Evolutionary conservation across 2,113 vertebrate genomes (phyloP), one percentile per base, ranked within the genome.

Genomic region (Lagenorhynchus albirostris): DNA sequence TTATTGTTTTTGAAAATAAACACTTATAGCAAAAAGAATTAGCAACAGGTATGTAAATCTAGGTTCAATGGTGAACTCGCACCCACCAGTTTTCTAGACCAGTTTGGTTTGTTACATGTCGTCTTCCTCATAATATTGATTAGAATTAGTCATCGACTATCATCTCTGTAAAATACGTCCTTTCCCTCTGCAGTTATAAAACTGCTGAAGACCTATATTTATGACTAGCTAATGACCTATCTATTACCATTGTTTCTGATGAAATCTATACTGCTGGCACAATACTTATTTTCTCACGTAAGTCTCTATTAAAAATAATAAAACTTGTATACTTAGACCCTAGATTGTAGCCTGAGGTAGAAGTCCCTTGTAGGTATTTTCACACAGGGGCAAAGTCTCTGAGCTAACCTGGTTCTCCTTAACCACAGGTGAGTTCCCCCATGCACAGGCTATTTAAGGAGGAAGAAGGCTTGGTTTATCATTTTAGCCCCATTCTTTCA

Each of bases 1-100:
- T 62, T 68, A 53, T 67, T 21, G 77, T 93, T 70, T 91, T 97
- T 62, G 41, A 80, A 94, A 92, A 86, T 89, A 71, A 4, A 58
- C 62, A 38, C 21, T 90, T 89, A 11, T 11, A 50, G 13, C 50
- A 55, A 91, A 77, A 77, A 44, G 20, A 91, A 25, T 44, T n/a
- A 70, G 41, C 65, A 55, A 50, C 12, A 81, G 65, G 65, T 55
- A 38, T 58, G 13, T 73, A 70, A 50, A 79, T 36, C 65, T 76
- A 31, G 31, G 15, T 65, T 97, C 84, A 89, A 62, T 53, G 41
- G 20, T 93, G 76, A 89, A 67, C 55, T 79, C 23, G 17, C 44
- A 74, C 10, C 47, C 10, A 18, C 74, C 20, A 68, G 15, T 95
- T 86, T 85, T 89, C n/a, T 89, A 55, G 38, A 58, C 13, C 47